Evolutionary conservation across 1,140 invertebrate species (phyloP), one percentile per base, ranked within the genome.

Genomic region (Zelostemma sp.): DNA sequence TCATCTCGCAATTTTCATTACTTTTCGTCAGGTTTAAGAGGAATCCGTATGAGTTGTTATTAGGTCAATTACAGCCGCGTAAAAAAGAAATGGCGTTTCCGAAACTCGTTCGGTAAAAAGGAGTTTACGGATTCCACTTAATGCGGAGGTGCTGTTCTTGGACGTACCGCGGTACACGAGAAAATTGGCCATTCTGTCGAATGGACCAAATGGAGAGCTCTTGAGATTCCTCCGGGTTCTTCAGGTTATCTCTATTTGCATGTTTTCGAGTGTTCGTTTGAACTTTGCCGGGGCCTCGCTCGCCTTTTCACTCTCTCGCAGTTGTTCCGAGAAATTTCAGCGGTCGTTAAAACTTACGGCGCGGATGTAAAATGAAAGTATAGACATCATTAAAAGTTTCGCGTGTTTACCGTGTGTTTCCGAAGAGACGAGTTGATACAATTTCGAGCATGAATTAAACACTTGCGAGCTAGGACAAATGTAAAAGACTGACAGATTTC

Each of bases 301-400:
- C 38, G 31, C 25, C 51, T 40, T 45, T 21, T 15, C 17, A 33
- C 21, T 4, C 21, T 8, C 40, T 41, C 6, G 40, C 40, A 15
- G 28, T 49, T 66, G 47, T 63, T 51, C 48, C 18, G 68, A 47
- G 54, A 56, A 63, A 71, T 66, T 66, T 50, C 58, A 60, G 17
- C 40, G 43, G 59, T 63, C 51, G 69, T 72, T 64, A 60, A 67
- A 72, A 67, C 63, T 71, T 67, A 63, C 59, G 54, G 62, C 16
- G 54, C 31, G 60, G 21, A 69, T 56, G 53, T 41, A 18, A 16
- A 54, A 62, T 49, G 12, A 35, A 25, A 33, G 46, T 49, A 6
- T 47, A 28, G 53, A 16, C 43, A 31, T 18, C 40, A 48, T 58
- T 61, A 35, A 25, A 35, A 31, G 33, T 61, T 28, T 31, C 46